These are phyloP conservation scores for Notamacropus eugenii DNA, from an alignment of 2,797 vertebrate species.

Conservation along the genomic window DNA sequence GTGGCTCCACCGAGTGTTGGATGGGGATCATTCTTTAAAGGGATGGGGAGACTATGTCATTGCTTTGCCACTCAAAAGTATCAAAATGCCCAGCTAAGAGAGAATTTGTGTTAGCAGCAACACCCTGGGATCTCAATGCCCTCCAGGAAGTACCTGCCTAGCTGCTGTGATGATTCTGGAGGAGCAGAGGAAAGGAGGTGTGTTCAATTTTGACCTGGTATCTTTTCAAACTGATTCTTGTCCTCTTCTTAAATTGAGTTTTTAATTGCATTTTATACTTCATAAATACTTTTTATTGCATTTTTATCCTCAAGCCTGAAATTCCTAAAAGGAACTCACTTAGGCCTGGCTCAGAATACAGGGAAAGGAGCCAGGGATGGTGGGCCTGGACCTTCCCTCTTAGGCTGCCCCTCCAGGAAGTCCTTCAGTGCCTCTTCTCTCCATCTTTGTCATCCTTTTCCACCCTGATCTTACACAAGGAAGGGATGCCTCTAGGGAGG, in stretches of 20 bases:
- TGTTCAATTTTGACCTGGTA: neutral
- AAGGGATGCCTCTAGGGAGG: neutral
- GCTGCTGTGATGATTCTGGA: neutral
- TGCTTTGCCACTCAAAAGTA: neutral
- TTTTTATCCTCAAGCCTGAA: neutral
- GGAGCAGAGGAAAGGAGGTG: neutral
- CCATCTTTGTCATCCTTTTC: neutral
- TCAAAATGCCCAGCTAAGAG: neutral
- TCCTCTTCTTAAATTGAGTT: neutral
- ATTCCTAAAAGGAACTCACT: neutral
- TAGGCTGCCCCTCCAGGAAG: neutral
- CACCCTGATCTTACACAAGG: neutral
- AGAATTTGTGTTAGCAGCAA: neutral
- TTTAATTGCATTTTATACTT: neutral
- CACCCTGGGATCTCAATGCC: neutral
- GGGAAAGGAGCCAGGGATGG: neutral
- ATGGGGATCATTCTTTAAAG: neutral
- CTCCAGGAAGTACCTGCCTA: neutral
- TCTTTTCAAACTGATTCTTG: neutral
- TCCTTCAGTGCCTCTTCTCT: neutral
- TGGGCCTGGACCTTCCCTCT: neutral
- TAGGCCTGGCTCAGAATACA: neutral
- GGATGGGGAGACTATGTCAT: neutral
- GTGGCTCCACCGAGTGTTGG: neutral
- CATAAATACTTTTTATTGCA: neutral